Base-by-base conservation (phyloP, 2,888 invertebrate species). In the Tridacna gigas region DNA sequence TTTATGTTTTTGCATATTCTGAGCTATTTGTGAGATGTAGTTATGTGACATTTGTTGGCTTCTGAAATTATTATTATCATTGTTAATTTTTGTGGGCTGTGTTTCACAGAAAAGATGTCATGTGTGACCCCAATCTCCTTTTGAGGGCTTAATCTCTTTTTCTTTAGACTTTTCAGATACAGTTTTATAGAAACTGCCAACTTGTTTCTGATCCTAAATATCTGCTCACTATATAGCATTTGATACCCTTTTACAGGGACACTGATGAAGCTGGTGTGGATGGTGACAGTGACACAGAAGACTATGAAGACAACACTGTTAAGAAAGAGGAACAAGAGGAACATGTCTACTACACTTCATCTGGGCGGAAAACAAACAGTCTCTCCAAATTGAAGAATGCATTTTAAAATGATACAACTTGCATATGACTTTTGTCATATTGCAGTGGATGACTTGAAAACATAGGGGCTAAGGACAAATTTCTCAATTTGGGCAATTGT, bases 321-420 rank as follows among this genome's bases (percentile, higher is more conserved):
- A 51, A 60, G 22, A 37, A 61, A 25, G 20, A 66, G 15, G 51
- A 77, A 25, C n/a, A 45, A 18, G 66, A 48, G 13, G 77, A 77
- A 0, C 66, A 66, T 48, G 56, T 76, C 11, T 79, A 79, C 37
- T 75, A 76, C n/a, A 84, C 83, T 26, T 80, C 80, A 47, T 84
- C 80, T 1, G 83, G 83, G 28, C 74, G 83, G 22, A 67, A 78
- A 71, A 84, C 80, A 12, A 84, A 84, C 69, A 80, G 79, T 77
- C 77, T 80, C 4, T 80, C 80, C 5, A 71, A 71, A 22, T 51
- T 71, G 13, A 71, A 71, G 51, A 26, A 63, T 82, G 75, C 48
- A 74, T 71, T 71, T 67, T 45, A 45, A 67, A 9, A 20, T 37
- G 37, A 20, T 56, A 3, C 56, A 56, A 56, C 56, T 20, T 56